Evolutionary conservation across 2,797 vertebrate genomes (phyloP), one percentile per base, ranked within the genome.

Genomic region (Siniperca obscura): DNA sequence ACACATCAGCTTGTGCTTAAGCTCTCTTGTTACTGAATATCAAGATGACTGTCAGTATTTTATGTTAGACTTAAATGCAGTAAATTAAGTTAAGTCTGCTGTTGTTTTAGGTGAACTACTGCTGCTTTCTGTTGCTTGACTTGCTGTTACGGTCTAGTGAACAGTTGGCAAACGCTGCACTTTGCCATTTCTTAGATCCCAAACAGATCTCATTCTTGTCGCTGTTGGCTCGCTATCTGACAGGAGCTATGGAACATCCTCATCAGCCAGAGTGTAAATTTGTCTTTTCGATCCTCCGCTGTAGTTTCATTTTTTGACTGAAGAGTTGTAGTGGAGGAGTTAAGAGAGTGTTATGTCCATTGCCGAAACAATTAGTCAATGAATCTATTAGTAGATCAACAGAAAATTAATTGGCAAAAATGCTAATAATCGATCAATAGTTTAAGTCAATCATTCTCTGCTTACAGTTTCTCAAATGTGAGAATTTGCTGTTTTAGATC

Each of bases 361-460:
- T 11, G 34, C 14, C 2, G 0, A 68, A 46, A 44, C 12, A 11
- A 22, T 50, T 7, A 16, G 7, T 52, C 21, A 10, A 0, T 61
- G 3, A 11, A 36, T 61, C 30, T 42, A 11, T 61, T 7, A 36
- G 6, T 6, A 48, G 4, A 80, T 34, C 14, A 40, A 48, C 34
- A 14, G 27, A 56, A 19, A 16, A 25, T 12, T 8, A 50, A 34
- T 2, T 30, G 22, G 17, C 17, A 36, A 11, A 55, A 9, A 27
- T 11, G 19, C 40, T 68, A 56, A 68, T 64, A 42, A 73, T 79
- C 25, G 46, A 78, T 78, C 56, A 84, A 34, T 82, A 19, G 53
- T 86, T 76, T 30, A 22, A 59, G 17, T 70, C 14, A 1, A 40
- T 53, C 38, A 14, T 12, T 57, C 3, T 76, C 25, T 70, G 46